A percentile compares a stretch with the other conserved stretches of the same genome.
These are phyloP conservation scores for Hypotaenidia okinawae DNA, from an alignment of 2,797 vertebrate genomes.

Conservation along the genomic window DNA sequence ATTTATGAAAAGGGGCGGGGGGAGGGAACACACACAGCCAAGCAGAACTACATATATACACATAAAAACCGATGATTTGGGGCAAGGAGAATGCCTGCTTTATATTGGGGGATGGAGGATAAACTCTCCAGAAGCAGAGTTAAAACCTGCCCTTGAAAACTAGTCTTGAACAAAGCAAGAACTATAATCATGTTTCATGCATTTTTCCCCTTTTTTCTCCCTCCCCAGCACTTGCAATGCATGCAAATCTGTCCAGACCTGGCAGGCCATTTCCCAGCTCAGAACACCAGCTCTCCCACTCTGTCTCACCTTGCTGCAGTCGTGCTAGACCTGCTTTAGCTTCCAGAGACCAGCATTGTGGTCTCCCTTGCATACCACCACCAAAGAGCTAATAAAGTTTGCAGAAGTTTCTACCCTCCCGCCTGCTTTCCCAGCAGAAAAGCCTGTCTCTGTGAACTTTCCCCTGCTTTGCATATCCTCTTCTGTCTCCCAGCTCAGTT, in stretches of 20 bases:
- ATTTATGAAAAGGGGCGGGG: background rate
- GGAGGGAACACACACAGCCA: background rate
- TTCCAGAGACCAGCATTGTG: background rate
- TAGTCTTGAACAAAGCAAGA: background rate
- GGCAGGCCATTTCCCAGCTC: background rate
- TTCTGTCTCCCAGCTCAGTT: background rate
- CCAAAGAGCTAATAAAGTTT: background rate
- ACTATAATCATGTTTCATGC: conserved; percentile 12
- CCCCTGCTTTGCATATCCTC: background rate
- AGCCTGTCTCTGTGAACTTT: background rate
- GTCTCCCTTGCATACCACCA: background rate
- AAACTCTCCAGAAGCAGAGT: background rate
- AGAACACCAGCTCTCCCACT: background rate
- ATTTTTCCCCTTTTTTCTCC: background rate
- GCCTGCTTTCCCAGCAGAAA: background rate
- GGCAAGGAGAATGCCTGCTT: conserved; percentile 1
- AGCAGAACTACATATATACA: background rate
- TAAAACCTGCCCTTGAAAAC: background rate
- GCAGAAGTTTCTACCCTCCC: background rate
- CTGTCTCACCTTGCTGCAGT: background rate
- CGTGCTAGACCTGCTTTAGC: background rate
- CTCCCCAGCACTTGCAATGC: background rate
- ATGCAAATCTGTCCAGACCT: background rate
- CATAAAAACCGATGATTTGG: background rate
- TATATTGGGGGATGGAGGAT: background rate